Conservation (phyloP, 2,797 vertebrate genomes). For the Morelia viridis region DNA sequence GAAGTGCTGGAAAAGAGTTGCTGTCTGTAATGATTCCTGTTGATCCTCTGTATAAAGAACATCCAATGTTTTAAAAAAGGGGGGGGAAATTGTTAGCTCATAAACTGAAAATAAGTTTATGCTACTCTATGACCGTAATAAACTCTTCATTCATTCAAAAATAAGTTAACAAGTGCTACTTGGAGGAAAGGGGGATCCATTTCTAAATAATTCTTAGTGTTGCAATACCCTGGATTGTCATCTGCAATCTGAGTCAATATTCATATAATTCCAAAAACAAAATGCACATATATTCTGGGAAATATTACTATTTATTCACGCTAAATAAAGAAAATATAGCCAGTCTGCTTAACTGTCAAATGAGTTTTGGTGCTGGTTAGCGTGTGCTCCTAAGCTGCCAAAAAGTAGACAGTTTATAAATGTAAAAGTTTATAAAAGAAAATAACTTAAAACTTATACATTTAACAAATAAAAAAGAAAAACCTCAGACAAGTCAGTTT, state of each 20-base stretch:
- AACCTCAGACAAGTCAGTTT: background rate
- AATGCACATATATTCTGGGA: conserved; percentile 14
- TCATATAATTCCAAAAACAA: conserved; percentile 19
- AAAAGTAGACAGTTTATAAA: background rate
- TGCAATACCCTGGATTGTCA: conserved; percentile 9
- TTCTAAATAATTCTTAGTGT: background rate
- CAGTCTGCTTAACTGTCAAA: background rate
- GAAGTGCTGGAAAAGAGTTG: conserved; percentile 59
- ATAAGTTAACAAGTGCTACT: conserved; percentile 59
- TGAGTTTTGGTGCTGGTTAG: conserved; percentile 1
- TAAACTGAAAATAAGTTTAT: conserved; percentile 56
- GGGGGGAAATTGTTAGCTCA: conserved; percentile 56
- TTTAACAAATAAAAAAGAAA: background rate
- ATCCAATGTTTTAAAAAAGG: conserved; percentile 55
- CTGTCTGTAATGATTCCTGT: conserved; percentile 64
- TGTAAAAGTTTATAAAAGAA: background rate
- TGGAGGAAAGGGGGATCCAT: conserved; percentile 18
- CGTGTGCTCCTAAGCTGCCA: conserved; percentile 11
- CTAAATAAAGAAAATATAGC: background rate
- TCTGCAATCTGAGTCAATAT: conserved; percentile 9
- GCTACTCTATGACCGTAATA: background rate
- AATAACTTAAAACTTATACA: background rate
- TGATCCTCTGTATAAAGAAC: conserved; percentile 56
- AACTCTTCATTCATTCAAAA: background rate
- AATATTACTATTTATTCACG: conserved; percentile 12